Percentiles rank a stretch among this genome's conserved stretches.
These are phyloP conservation scores for Hippocampus comes DNA, from an alignment of 2,113 vertebrate species.

Conservation along the genomic window DNA sequence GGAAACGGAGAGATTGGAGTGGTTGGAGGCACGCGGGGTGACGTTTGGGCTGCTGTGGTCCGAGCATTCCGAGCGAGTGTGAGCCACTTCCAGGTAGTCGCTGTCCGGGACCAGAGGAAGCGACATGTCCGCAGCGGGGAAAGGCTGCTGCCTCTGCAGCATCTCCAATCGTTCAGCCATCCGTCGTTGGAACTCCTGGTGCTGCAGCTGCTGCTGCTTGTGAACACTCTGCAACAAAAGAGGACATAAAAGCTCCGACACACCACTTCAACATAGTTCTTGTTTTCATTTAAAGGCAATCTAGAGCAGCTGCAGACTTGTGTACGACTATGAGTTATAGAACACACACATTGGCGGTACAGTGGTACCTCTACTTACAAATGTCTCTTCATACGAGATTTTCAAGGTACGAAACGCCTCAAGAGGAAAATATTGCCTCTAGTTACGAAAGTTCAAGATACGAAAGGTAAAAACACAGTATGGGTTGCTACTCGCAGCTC, in stretches of 20 bases:
- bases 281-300: too few relatives aligned
- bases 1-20: slow-evolving; percentile 81
- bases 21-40: slow-evolving; percentile 90
- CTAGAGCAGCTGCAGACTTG: too few relatives aligned
- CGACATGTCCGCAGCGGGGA: slow-evolving; percentile 71
- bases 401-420: too few relatives aligned
- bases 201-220: slow-evolving; percentile 88
- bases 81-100: slow-evolving; percentile 78
- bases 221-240: slow-evolving; percentile 77
- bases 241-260: slow-evolving; percentile 2
- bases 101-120: slow-evolving; percentile 60
- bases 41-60: slow-evolving; percentile 85
- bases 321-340: too few relatives aligned
- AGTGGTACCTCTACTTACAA: background rate
- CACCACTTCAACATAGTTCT: too few relatives aligned
- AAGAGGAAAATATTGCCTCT: too few relatives aligned
- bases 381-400: too few relatives aligned
- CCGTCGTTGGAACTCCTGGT: slow-evolving; percentile 86
- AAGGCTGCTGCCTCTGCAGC: slow-evolving; percentile 86
- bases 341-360: background rate
- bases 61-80: slow-evolving; percentile 79
- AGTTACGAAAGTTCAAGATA: too few relatives aligned
- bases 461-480: too few relatives aligned
- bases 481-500: too few relatives aligned
- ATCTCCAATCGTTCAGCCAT: slow-evolving; percentile 90